Evolutionary conservation across 2,113 vertebrate species (phyloP), one percentile per base, ranked within the genome.

Genomic region (Actenoides hombroni): DNA sequence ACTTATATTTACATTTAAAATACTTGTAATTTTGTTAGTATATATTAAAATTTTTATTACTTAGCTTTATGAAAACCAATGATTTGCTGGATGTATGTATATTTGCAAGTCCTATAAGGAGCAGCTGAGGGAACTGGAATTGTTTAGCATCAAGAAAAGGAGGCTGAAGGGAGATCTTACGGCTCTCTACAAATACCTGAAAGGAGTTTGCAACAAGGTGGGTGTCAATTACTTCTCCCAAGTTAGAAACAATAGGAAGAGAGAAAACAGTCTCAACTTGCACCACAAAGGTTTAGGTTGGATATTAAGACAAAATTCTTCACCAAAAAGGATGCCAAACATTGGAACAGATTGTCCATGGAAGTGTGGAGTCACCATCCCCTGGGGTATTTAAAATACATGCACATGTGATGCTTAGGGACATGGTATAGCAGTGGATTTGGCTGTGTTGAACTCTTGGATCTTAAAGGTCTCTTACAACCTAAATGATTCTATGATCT

Each of bases 181-280:
- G 0, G 0, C 8, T 79, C 29, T 67, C 63, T 25, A 5, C 31
- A 51, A 0, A 19, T n/a, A 6, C 33, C 29, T 53, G 33, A 33
- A 59, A 70, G 57, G 14, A 70, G 57, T 10, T 8, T 33, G 15
- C 21, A 7, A 4, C 2, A 5, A 76, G 44, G 49, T 40, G 18
- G 17, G 39, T 13, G 20, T 57, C 20, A 15, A 17, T 6, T 15
- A 76, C 44, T 76, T 86, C n/a, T 65, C 51, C 25, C 21, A 37
- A 15, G 37, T 13, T 44, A 24, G 44, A 40, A 54, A 11, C 2
- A 7, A 37, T 10, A 49, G n/a, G n/a, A 70, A 2, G 17, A 59
- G 37, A 59, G 6, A 6, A 75, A 81, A 65, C 6, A 15, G 42
- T 21, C 26, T 65, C 44, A 70, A 48, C 3, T 21, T 71, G 51